A percentile compares a stretch with the other conserved stretches of the same genome.
Evolutionary conservation across 2,113 vertebrate genomes (phyloP).

Genomic region (Sturnus vulgaris): DNA sequence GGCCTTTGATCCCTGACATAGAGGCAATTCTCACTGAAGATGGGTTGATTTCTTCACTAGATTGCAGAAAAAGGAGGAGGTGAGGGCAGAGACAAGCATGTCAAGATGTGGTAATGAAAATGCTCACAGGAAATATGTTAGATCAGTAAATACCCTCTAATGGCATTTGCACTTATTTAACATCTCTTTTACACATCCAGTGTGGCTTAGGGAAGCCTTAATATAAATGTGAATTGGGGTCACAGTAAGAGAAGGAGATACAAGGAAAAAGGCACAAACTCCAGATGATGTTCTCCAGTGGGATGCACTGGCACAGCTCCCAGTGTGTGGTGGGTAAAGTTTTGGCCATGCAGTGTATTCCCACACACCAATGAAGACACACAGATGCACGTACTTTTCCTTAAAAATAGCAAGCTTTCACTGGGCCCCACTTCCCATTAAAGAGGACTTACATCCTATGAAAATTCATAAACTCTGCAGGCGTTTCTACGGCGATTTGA

Average conservation of each 20-base stretch:
- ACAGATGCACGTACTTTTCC: neutral
- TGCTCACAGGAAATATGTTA: neutral
- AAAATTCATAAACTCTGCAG: slow-evolving; percentile 72
- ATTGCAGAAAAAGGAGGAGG: neutral
- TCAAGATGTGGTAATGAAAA: slow-evolving; percentile 25
- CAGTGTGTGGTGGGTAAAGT: neutral
- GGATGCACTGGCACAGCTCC: neutral
- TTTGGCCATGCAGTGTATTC: neutral
- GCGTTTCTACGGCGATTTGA: slow-evolving; percentile 67
- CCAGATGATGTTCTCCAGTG: neutral
- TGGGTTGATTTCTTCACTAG: neutral
- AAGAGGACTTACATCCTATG: slow-evolving; percentile 57
- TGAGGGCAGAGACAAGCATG: neutral
- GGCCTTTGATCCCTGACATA: neutral
- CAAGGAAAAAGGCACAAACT: neutral
- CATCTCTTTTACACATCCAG: neutral
- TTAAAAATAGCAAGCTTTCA: slow-evolving; percentile 35
- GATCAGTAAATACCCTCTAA: slow-evolving; percentile 33
- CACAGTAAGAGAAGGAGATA: neutral
- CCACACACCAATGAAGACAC: neutral
- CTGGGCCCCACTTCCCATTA: slow-evolving; percentile 54
- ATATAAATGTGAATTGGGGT: neutral
- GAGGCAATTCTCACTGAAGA: slow-evolving; percentile 34
- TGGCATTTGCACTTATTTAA: slow-evolving; percentile 36
- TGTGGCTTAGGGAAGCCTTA: neutral